phyloP scores from a whole-genome alignment of 2,113 vertebrate genomes.

The Lophochroa leadbeateri region DNA sequence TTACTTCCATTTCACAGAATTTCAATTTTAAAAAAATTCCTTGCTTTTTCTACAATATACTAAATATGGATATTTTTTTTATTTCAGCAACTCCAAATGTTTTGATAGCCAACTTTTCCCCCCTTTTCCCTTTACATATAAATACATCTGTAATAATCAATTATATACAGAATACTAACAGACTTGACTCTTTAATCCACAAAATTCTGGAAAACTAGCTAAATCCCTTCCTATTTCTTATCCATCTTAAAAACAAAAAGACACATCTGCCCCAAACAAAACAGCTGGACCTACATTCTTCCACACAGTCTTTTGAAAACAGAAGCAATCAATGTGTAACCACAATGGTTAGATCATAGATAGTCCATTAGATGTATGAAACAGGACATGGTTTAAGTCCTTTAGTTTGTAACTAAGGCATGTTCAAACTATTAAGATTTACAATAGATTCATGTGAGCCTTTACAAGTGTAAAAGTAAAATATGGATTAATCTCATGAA shows the following conservation, averaged over 20 bases:
- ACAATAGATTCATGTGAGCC: neutral
- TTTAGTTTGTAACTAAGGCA: neutral
- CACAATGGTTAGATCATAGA: neutral
- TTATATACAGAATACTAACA: neutral
- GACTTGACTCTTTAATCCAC: neutral
- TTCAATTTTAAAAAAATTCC: neutral
- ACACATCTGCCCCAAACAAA: neutral
- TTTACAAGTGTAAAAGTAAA: neutral
- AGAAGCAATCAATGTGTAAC: neutral
- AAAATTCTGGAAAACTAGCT: constrained; percentile 7
- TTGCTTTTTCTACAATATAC: neutral
- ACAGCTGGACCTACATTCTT: neutral
- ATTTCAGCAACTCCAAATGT: neutral
- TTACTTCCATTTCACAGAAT: neutral
- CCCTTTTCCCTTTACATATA: neutral
- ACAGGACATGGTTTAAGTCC: neutral
- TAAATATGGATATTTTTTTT: neutral
- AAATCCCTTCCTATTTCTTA: neutral
- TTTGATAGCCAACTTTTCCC: neutral
- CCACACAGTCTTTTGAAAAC: neutral
- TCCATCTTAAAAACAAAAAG: neutral
- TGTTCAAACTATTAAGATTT: neutral
- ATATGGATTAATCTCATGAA: neutral
- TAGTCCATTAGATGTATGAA: neutral
- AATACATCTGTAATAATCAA: neutral